These are phyloP conservation scores for Ophiothrix spiculata DNA, from an alignment of 35 echinoderm and acorn worm genomes.

Conservation along the genomic window DNA sequence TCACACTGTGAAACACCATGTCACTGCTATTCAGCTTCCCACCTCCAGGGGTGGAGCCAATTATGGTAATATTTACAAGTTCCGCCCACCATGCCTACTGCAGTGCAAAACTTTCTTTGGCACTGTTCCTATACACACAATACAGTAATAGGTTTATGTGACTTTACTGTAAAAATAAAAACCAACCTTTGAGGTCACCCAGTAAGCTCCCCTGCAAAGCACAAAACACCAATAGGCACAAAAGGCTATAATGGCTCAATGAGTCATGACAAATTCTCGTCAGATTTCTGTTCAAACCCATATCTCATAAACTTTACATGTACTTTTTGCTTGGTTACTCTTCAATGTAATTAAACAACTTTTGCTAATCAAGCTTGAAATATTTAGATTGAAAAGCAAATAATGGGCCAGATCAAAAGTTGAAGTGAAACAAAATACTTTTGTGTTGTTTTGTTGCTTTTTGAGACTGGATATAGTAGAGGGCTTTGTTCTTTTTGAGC, in stretches of 20 bases:
- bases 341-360: constrained; percentile 9
- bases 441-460: too few relatives aligned
- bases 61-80: neutral
- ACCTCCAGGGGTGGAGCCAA: neutral
- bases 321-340: constrained; percentile 1
- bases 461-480: neutral
- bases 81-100: neutral
- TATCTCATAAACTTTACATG: neutral
- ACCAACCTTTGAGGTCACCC: neutral
- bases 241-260: constrained; percentile 6
- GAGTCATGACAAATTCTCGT: constrained; percentile 1
- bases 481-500: neutral
- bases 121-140: neutral
- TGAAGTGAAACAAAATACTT: neutral
- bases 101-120: neutral
- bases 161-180: neutral
- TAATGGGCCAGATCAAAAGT: neutral
- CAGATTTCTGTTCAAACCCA: neutral
- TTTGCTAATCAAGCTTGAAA: neutral
- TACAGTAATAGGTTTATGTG: neutral
- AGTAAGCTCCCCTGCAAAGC: neutral
- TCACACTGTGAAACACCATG: neutral
- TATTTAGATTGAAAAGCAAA: constrained; percentile 16
- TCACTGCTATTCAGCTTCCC: neutral
- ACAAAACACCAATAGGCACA: neutral